Conservation (phyloP, 1,140 invertebrate genomes). For the Hormaphis cornu region DNA sequence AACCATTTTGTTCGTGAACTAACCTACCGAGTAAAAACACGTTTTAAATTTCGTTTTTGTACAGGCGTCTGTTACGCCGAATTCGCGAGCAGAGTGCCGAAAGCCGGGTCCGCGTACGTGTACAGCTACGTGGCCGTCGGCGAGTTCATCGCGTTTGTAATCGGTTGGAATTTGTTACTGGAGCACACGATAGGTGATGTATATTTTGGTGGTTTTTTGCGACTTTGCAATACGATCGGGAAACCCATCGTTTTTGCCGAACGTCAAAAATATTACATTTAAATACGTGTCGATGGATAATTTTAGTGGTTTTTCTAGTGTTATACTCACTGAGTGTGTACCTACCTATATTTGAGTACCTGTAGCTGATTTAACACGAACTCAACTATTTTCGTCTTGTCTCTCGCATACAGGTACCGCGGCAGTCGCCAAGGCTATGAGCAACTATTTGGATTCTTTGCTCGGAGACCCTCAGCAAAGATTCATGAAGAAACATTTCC, state of each 20-base stretch:
- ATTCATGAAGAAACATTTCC: conserved; percentile 50
- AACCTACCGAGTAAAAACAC: too few relatives aligned
- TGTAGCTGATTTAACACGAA: too few relatives aligned
- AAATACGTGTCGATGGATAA: too few relatives aligned
- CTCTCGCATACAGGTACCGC: conserved; percentile 55
- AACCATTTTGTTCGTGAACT: too few relatives aligned
- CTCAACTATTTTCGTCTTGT: conserved; percentile 20
- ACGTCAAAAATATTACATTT: too few relatives aligned
- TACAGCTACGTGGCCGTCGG: conserved; percentile 85
- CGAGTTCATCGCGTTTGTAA: conserved; percentile 67
- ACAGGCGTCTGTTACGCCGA: conserved; percentile 74
- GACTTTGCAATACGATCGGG: too few relatives aligned
- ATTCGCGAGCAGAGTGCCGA: conserved; percentile 78
- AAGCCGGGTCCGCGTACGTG: conserved; percentile 77
- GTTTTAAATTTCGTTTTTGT: too few relatives aligned
- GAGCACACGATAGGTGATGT: conserved; percentile 77
- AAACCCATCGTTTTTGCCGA: too few relatives aligned
- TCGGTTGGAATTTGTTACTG: conserved; percentile 81
- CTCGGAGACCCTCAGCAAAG: conserved; percentile 52
- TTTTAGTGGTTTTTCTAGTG: too few relatives aligned
- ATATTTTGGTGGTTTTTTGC: too few relatives aligned
- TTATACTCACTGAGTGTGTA: too few relatives aligned
- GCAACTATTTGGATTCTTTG: conserved; percentile 60
- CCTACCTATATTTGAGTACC: too few relatives aligned
- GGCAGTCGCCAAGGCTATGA: conserved; percentile 63